A percentile compares a stretch with the other conserved stretches of the same genome.
Conservation (phyloP, 2,888 invertebrate genomes). For the Platerodrilus igneus region DNA sequence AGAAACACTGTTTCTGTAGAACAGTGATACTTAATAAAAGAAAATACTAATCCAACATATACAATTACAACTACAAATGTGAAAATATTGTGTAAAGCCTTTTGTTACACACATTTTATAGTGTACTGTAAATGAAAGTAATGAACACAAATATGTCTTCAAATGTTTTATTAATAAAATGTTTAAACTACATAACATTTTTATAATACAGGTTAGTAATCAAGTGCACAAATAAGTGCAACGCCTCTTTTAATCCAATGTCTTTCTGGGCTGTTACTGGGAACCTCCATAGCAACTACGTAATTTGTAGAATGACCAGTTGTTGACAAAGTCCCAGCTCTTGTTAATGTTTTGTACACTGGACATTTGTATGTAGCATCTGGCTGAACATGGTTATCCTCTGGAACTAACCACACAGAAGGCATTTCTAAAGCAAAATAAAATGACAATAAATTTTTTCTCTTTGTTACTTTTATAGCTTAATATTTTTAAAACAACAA, state of each 20-base stretch:
- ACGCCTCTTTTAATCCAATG: conserved; percentile 63
- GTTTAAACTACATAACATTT: neutral
- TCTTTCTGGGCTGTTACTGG: conserved; percentile 51
- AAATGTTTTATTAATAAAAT: too few species aligned
- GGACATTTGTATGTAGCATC: conserved; percentile 56
- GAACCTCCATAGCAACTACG: conserved; percentile 58
- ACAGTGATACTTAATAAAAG: too few species aligned
- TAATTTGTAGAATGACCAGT: conserved; percentile 69
- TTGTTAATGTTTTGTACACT: conserved; percentile 60
- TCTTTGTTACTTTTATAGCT: too few species aligned
- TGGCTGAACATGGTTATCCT: conserved; percentile 55
- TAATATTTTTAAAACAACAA: too few species aligned
- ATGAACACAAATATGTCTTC: too few species aligned
- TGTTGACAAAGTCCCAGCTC: conserved; percentile 61
- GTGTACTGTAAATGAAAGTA: too few species aligned
- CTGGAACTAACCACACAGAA: conserved; percentile 65
- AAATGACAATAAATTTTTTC: conserved; percentile 3
- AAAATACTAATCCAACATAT: too few species aligned
- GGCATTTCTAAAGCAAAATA: conserved; percentile 60
- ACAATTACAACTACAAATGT: too few species aligned
- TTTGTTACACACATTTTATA: too few species aligned
- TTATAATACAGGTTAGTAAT: conserved; percentile 44
- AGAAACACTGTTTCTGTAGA: too few species aligned
- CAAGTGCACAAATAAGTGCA: conserved; percentile 54
- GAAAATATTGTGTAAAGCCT: too few species aligned